Evolutionary conservation across 2,113 vertebrate genomes (phyloP).

Genomic region (Peromyscus polionotus): DNA sequence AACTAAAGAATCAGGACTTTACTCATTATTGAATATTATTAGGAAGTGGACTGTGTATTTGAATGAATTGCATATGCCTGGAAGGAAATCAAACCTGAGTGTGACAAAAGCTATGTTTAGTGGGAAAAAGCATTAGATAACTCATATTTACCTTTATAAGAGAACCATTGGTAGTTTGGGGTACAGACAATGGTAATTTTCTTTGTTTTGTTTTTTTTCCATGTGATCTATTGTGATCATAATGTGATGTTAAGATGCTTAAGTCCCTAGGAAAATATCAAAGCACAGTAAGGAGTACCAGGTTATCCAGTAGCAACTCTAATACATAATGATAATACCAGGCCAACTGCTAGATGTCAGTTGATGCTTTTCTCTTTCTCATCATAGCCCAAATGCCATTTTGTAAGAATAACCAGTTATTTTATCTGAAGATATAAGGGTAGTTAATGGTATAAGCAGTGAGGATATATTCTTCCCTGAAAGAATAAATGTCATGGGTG

Average conservation of each 20-base stretch:
- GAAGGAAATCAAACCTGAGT: neutral
- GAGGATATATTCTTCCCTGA: neutral
- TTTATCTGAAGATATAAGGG: neutral
- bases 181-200: neutral
- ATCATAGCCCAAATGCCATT: neutral
- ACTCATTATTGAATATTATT: neutral
- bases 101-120: neutral
- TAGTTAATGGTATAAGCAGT: neutral
- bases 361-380: neutral
- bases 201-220: neutral
- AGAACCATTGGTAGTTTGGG: neutral
- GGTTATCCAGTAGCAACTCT: neutral
- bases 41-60: neutral
- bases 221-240: neutral
- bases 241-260: neutral
- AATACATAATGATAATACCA: neutral
- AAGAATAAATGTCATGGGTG: neutral
- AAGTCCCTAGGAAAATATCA: neutral
- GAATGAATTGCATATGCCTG: neutral
- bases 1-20: neutral
- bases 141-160: neutral
- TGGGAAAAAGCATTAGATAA: neutral
- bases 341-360: neutral
- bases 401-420: neutral
- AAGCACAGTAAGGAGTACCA: neutral